These are phyloP conservation scores for Oscarella lobularis DNA, from an alignment of 37 sponge, comb jelly and placozoan species.

Conservation along the genomic window DNA sequence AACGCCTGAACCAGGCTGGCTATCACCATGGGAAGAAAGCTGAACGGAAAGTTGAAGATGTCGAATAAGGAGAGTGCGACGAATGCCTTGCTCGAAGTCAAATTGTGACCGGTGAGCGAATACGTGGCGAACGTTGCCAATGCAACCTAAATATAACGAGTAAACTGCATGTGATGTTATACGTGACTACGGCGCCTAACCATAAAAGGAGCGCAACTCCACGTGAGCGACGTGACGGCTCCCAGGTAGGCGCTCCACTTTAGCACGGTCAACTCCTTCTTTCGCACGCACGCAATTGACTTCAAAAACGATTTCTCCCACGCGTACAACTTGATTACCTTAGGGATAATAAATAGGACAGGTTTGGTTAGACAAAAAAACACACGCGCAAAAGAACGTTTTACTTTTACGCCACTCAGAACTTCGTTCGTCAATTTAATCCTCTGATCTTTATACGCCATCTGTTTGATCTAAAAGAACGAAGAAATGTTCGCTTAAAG, in stretches of 20 bases:
- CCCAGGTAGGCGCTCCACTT: conserved; percentile 37
- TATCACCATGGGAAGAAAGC: conserved; percentile 47
- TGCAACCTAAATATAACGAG: conserved; percentile 27
- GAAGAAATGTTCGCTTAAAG: neutral
- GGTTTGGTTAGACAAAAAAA: neutral
- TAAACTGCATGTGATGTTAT: neutral
- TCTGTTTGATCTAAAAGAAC: neutral
- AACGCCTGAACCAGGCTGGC: conserved; percentile 37
- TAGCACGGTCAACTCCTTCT: conserved; percentile 54
- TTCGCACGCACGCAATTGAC: conserved; percentile 44
- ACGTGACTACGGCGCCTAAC: conserved; percentile 15
- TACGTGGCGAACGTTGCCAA: conserved; percentile 61
- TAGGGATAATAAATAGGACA: neutral
- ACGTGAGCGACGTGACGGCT: conserved; percentile 61
- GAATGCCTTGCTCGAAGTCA: conserved; percentile 62
- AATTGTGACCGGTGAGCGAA: conserved; percentile 24
- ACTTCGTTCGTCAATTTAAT: conserved; percentile 28
- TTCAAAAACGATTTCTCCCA: conserved; percentile 85
- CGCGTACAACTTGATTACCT: conserved; percentile 96
- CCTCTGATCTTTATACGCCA: conserved; percentile 19
- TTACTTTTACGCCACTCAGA: conserved; percentile 23
- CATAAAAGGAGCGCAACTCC: conserved; percentile 80
- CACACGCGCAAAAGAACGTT: neutral
- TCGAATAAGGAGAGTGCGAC: conserved; percentile 76
- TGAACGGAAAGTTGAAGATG: conserved; percentile 50